Base-by-base conservation (phyloP, 2,797 vertebrate species). In the Cuniculus paca region DNA sequence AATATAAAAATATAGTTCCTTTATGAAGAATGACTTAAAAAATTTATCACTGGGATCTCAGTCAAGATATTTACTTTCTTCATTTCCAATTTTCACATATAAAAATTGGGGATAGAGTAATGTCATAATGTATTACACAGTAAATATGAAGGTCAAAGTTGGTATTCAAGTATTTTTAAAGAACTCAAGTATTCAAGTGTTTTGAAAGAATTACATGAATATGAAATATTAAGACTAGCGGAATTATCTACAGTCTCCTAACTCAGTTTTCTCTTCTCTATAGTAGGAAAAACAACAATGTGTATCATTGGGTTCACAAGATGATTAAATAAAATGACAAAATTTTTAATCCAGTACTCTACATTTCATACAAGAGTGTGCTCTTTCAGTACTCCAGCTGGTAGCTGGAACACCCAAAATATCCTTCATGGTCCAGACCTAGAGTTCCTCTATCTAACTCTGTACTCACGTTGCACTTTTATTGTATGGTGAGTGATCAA, bases 401-500 rank as follows among this genome's bases (percentile, higher is more conserved):
- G 60, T 17, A 72, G 56, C 8, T 61, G 7, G 26, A 84, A 88
- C 19, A 50, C 22, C 24, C 60, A 24, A 65, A 83, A 56, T 8
- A 17, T 14, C n/a, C 6, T 22, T 6, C 45, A 58, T 63, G 65
- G 17, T 9, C 1, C 34, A 92, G 60, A 77, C 61, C 14, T 31
- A 42, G 22, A 24, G 6, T n/a, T 80, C 16, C 36, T 72, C 61
- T 12, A 8, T 1, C 58, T 42, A 26, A 61, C 7, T 72, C 36
- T 54, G 2, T 94, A 97, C 97, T 97, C 91, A 97, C 97, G 22
- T n/a, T 56, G 9, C 31, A 83, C 1, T 97, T 60, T n/a, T 0
- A 1, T 96, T 93, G 80, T 96, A 97, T 7, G 94, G 91, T 22
- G 91, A 94, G 31, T 75, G 45, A 86, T 97, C 95, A 45, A 97